Evolutionary conservation across 2,113 vertebrate genomes (phyloP).

Genomic region (Calypte anna): DNA sequence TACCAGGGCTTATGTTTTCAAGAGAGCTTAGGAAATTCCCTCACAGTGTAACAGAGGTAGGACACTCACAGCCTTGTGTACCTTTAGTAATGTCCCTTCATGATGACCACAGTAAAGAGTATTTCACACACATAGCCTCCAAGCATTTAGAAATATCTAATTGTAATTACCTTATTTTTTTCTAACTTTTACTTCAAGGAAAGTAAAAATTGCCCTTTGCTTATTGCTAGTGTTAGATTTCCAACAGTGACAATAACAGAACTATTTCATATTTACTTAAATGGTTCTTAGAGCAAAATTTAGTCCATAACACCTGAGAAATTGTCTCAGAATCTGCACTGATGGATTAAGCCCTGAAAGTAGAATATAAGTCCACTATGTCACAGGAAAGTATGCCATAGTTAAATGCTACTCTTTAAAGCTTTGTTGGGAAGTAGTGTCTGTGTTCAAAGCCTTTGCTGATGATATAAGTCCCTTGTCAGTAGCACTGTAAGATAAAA

Average conservation of each 20-base stretch:
- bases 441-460: neutral
- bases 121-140: neutral
- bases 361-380: neutral
- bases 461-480: neutral
- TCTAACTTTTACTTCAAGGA: neutral
- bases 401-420: neutral
- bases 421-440: neutral
- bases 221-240: neutral
- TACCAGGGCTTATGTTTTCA: neutral
- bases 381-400: neutral
- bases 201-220: neutral
- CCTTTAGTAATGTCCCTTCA: neutral
- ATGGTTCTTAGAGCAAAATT: neutral
- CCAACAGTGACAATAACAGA: rapidly evolving
- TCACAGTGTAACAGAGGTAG: neutral
- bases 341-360: neutral
- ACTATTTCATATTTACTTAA: constrained; percentile 1
- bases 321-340: neutral
- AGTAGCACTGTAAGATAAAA: neutral
- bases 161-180: neutral
- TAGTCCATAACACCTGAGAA: neutral
- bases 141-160: neutral
- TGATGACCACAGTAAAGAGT: neutral
- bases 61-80: neutral
- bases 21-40: neutral